These are phyloP conservation scores for Colletes gigas DNA, from an alignment of 1,140 invertebrate genomes.

Conservation along the genomic window DNA sequence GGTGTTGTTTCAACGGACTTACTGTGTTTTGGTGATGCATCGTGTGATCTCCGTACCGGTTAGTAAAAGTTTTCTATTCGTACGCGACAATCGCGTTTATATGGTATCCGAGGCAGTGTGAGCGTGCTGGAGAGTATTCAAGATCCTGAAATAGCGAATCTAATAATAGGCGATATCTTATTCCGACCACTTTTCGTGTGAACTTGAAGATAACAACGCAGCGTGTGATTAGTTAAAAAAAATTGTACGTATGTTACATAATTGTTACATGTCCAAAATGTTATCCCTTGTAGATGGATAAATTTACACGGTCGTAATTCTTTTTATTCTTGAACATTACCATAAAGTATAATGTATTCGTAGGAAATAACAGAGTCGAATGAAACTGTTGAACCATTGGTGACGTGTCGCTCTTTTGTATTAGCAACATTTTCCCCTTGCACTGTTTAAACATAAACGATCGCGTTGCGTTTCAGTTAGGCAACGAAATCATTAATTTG, in stretches of 20 bases:
- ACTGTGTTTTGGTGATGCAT: constrained; percentile 34
- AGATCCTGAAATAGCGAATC: constrained; percentile 64
- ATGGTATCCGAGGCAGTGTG: constrained; percentile 54
- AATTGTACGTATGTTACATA: constrained; percentile 60
- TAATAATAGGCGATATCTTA: constrained; percentile 69
- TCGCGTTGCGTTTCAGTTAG: background rate
- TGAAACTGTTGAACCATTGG: constrained; percentile 33
- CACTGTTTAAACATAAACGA: background rate
- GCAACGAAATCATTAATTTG: background rate
- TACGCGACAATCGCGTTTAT: constrained; percentile 43
- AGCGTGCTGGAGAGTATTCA: constrained; percentile 56
- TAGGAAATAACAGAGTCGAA: constrained; percentile 1
- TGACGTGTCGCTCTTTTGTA: constrained; percentile 42
- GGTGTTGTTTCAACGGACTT: constrained; percentile 10
- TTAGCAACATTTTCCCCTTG: constrained; percentile 18
- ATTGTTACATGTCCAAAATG: constrained; percentile 32
- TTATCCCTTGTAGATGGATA: background rate
- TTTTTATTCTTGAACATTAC: background rate
- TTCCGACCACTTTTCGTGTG: constrained; percentile 65
- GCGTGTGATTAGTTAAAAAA: constrained; percentile 42
- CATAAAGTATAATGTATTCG: background rate
- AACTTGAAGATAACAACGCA: constrained; percentile 68
- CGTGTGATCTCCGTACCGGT: constrained; percentile 19
- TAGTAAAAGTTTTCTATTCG: constrained; percentile 19
- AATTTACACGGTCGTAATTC: background rate